These are phyloP conservation scores for Microtus montanus DNA, from an alignment of 2,113 vertebrate species.

Conservation along the genomic window DNA sequence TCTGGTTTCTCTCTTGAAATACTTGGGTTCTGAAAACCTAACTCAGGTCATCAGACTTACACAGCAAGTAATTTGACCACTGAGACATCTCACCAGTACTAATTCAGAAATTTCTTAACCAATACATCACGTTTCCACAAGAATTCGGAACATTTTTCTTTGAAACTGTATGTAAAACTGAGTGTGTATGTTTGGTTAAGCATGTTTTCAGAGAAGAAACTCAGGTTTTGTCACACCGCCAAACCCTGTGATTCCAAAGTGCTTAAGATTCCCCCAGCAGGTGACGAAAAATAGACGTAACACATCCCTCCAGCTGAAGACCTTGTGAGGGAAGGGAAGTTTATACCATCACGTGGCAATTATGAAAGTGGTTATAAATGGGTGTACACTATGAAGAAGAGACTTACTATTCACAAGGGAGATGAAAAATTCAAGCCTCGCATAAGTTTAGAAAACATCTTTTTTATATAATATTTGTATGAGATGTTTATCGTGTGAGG, in stretches of 20 bases:
- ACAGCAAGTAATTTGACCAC: not conserved
- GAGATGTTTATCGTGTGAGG: not conserved
- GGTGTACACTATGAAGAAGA: not conserved
- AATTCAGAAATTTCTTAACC: not conserved
- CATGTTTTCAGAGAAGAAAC: not conserved
- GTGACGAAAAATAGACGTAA: not conserved
- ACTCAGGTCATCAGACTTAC: not conserved
- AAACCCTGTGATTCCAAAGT: not conserved
- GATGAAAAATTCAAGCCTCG: not conserved
- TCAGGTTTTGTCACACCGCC: not conserved
- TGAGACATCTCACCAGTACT: not conserved
- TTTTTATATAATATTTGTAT: conserved; percentile 11
- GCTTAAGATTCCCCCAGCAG: not conserved
- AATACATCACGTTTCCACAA: not conserved
- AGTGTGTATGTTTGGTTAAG: not conserved
- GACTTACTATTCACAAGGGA: not conserved
- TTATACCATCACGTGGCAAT: not conserved
- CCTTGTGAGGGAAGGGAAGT: not conserved
- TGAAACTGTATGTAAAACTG: conserved; percentile 3
- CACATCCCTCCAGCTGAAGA: not conserved
- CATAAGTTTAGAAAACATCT: not conserved
- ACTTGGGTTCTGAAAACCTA: not conserved
- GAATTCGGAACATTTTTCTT: not conserved
- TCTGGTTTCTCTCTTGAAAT: not conserved
- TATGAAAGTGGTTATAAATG: not conserved